Base-by-base conservation (phyloP, 2,113 vertebrate genomes). In the Pollimyrus isidori region DNA sequence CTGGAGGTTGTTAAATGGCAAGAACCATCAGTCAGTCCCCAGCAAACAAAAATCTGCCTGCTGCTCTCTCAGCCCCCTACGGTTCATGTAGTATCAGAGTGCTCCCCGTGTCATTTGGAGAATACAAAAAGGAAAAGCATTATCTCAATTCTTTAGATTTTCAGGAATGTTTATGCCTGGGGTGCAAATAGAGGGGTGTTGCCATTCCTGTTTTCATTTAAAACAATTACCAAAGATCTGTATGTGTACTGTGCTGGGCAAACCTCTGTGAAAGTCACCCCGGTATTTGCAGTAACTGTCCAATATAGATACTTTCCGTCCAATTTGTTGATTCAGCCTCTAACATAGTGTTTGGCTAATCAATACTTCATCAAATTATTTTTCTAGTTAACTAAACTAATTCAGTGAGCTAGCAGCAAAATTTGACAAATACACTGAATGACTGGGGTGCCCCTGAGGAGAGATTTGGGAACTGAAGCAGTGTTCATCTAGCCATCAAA, bases 1-100 rank as follows among this genome's bases (percentile, higher is more conserved):
- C 89, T 89, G 83, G 80, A 83, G 35, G 42, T 83, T 83, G 89
- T 2, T 88, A 92, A 91, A 7, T 50, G 89, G 62, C 46, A 17
- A 92, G 46, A 58, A 65, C 87, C 93, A 88, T 95, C 93, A 94
- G 94, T 95, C 93, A 93, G 91, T 46, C 2, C 50, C 26, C 88
- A 91, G 3, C 92, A 80, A 93, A 45, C 45, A 21, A 35, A 35
- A 35, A 45, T 88, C 39, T 88, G 73, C 76, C 39, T 89, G 35
- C 35, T 26, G 7, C 94, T 92, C 91, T 92, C 89, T 89, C 62
- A 48, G 89, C 0, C 83, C 0, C 0, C n/a, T 91, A 50, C 93
- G 89, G 93, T 93, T 93, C 92, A 84, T 87, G 92, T 91, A 92
- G 7, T 6, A 89, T 92, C 39, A 90, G 89, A 88, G 90, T 88